These are phyloP conservation scores for Caenorhabditis uteleia DNA, from an alignment of 2,888 invertebrate genomes.

Conservation along the genomic window DNA sequence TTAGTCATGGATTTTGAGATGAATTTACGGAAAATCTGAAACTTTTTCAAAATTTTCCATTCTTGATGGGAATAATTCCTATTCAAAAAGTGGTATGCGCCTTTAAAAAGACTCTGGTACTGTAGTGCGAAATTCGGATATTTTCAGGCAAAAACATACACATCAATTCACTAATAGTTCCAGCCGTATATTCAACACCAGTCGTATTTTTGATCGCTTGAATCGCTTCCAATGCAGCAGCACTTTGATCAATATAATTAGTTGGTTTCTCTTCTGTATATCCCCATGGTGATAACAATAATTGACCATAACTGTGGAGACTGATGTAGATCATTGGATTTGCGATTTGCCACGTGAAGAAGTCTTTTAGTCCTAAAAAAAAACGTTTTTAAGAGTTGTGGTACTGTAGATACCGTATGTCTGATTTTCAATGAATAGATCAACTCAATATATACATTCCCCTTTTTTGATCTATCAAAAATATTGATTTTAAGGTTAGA, in stretches of 20 bases:
- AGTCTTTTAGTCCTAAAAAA: constrained; percentile 57
- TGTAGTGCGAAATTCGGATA: background rate
- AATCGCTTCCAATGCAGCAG: constrained; percentile 62
- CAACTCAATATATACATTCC: too few relatives aligned
- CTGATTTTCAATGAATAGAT: background rate
- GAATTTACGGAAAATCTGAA: too few relatives aligned
- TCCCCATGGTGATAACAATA: constrained; percentile 67
- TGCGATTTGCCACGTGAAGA: constrained; percentile 56
- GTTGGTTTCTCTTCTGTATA: constrained; percentile 59
- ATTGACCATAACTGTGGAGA: constrained; percentile 67
- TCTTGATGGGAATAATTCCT: too few relatives aligned
- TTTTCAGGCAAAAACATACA: constrained; percentile 48
- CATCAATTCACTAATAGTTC: constrained; percentile 67
- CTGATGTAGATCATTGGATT: constrained; percentile 63
- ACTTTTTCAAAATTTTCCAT: too few relatives aligned
- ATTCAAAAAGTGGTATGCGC: too few relatives aligned
- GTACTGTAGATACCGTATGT: background rate
- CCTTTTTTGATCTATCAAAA: too few relatives aligned
- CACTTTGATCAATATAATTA: constrained; percentile 58
- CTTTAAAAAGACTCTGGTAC: background rate
- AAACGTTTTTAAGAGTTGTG: too few relatives aligned
- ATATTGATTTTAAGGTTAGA: too few relatives aligned
- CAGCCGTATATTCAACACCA: constrained; percentile 61
- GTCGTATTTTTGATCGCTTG: constrained; percentile 61
- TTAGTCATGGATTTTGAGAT: too few relatives aligned